A percentile compares a stretch with the other conserved stretches of the same genome.
phyloP scores from a whole-genome alignment of 2,888 invertebrate genomes.

The Diaprepes abbreviatus region DNA sequence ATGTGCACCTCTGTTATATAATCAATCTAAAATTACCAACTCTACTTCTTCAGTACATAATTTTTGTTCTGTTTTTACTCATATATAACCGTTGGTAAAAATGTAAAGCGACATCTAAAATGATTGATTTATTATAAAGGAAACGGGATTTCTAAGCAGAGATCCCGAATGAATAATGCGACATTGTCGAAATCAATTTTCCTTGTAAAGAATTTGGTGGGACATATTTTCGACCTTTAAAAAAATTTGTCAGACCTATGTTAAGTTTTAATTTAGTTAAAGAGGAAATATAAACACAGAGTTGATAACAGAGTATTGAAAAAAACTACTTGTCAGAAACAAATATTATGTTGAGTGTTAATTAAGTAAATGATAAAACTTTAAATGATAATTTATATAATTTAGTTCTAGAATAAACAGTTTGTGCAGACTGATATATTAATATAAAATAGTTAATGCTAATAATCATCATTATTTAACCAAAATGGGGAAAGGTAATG shows the following conservation, averaged over 20 bases:
- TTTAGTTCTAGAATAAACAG: too few species aligned
- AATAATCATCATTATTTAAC: too few species aligned
- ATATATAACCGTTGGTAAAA: conserved; percentile 15
- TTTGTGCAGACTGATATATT: too few species aligned
- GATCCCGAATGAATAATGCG: conserved; percentile 26
- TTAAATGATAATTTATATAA: too few species aligned
- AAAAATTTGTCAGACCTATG: not conserved
- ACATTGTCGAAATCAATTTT: conserved; percentile 30
- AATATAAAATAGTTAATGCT: too few species aligned
- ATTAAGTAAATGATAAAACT: too few species aligned
- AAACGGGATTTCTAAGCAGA: conserved; percentile 19
- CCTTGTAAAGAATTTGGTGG: conserved; percentile 15
- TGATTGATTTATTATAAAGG: conserved; percentile 30
- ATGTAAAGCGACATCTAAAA: conserved; percentile 22
- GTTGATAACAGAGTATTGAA: too few species aligned
- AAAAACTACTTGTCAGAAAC: too few species aligned
- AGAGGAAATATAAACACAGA: too few species aligned
- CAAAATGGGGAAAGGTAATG: too few species aligned
- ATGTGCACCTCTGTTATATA: not conserved
- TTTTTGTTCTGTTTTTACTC: conserved; percentile 18
- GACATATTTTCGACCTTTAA: conserved; percentile 10
- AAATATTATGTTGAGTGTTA: too few species aligned
- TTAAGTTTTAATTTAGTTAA: not conserved
- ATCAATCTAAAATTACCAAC: conserved; percentile 16
- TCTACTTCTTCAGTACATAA: not conserved